Conservation (phyloP, 2,888 invertebrate species). For the Latrodectus elegans region DNA sequence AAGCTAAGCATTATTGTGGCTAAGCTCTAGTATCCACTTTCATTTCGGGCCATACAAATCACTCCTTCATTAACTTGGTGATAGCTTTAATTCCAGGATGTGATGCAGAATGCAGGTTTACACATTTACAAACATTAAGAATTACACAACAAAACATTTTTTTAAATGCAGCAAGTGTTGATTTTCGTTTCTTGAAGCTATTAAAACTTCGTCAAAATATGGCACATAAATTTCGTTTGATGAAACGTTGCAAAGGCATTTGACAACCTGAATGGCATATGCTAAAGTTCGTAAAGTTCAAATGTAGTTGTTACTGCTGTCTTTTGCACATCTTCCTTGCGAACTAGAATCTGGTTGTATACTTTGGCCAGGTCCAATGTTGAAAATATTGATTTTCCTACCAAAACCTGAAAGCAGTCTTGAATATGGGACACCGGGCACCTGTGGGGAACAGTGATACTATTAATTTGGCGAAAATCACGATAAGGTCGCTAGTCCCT, state of each 20-base stretch:
- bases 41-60: too few relatives aligned
- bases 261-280: conserved; percentile 74
- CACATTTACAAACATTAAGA: too few relatives aligned
- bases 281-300: conserved; percentile 73
- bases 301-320: conserved; percentile 74
- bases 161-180: too few relatives aligned
- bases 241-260: conserved; percentile 75
- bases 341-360: conserved; percentile 27
- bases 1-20: too few relatives aligned
- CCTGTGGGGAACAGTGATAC: conserved; percentile 73
- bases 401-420: conserved; percentile 73
- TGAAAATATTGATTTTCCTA: conserved; percentile 49
- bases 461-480: conserved; percentile 74
- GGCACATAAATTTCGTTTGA: too few relatives aligned
- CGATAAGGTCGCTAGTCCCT: conserved; percentile 73
- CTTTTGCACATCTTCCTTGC: conserved; percentile 73
- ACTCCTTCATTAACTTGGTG: too few relatives aligned
- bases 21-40: too few relatives aligned
- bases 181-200: too few relatives aligned
- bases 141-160: too few relatives aligned
- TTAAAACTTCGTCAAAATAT: too few relatives aligned
- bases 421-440: conserved; percentile 75
- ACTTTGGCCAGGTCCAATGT: conserved; percentile 7
- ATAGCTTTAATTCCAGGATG: too few relatives aligned
- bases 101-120: too few relatives aligned